phyloP scores from a whole-genome alignment of 1,140 invertebrate genomes.

The Maconellicoccus hirsutus region DNA sequence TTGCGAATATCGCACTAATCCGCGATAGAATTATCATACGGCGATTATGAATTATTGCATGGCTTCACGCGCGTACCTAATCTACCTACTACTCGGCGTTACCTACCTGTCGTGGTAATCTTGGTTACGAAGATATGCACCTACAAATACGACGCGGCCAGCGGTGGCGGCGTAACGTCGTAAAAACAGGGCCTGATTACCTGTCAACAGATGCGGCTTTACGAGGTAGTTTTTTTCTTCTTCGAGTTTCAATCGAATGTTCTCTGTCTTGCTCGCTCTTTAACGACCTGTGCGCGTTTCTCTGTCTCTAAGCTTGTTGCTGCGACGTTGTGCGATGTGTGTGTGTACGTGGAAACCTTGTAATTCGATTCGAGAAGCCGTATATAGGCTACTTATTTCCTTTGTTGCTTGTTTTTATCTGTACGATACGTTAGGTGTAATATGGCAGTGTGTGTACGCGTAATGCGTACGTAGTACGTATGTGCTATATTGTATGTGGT shows the following conservation, averaged over 20 bases:
- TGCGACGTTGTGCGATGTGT: not conserved
- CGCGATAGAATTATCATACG: not conserved
- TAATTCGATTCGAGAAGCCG: conserved; percentile 20
- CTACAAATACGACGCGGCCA: no score
- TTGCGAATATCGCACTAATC: not conserved
- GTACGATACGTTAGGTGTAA: no score
- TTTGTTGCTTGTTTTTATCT: no score
- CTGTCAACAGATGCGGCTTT: conserved; percentile 12
- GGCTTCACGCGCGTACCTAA: not conserved
- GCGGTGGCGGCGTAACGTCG: not conserved
- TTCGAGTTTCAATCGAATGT: no score
- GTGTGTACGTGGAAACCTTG: not conserved
- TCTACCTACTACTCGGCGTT: no score
- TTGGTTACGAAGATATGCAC: no score
- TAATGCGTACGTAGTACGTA: no score
- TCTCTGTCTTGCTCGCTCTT: not conserved
- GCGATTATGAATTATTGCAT: conserved; percentile 12
- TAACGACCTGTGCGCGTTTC: not conserved
- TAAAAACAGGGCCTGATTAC: not conserved
- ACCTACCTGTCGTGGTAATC: no score
- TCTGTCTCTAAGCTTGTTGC: conserved; percentile 7
- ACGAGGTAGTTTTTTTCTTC: not conserved
- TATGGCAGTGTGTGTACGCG: no score
- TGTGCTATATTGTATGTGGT: no score
- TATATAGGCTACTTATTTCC: conserved; percentile 11